Conservation (phyloP, 2,797 vertebrate species). For the Clamator glandarius region DNA sequence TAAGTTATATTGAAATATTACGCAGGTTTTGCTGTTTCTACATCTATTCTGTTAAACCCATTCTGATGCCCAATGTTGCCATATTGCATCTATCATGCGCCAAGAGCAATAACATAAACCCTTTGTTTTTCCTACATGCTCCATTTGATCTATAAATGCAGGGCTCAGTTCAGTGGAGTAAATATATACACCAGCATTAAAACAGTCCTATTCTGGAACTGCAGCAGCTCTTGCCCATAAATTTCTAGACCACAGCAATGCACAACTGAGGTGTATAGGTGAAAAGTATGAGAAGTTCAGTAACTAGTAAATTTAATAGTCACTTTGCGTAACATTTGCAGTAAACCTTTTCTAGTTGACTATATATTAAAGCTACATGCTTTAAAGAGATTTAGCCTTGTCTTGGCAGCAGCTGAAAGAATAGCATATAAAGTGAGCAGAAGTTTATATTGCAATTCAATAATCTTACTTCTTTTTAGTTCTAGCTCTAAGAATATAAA, state of each 20-base stretch:
- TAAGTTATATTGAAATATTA: background rate
- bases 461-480: constrained; percentile 21
- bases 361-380: constrained; percentile 5
- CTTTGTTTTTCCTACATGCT: constrained; percentile 57
- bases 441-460: constrained; percentile 24
- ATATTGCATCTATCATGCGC: constrained; percentile 30
- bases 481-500: constrained; percentile 58
- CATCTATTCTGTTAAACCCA: background rate
- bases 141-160: constrained; percentile 49
- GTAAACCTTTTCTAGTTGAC: constrained; percentile 19
- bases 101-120: constrained; percentile 38
- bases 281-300: constrained; percentile 12
- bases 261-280: background rate
- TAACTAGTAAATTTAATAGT: constrained; percentile 36
- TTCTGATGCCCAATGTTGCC: background rate
- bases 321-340: constrained; percentile 19
- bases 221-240: constrained; percentile 4
- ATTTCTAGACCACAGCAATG: constrained; percentile 10
- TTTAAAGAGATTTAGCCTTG: constrained; percentile 4
- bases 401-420: constrained; percentile 19
- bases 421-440: background rate
- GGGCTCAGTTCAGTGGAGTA: constrained; percentile 22
- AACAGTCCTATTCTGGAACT: background rate
- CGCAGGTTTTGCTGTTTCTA: background rate
- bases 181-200: background rate